Percentiles rank a stretch among this genome's conserved stretches.
Conservation (phyloP, 2,888 invertebrate species). For the Lobophora halterata region DNA sequence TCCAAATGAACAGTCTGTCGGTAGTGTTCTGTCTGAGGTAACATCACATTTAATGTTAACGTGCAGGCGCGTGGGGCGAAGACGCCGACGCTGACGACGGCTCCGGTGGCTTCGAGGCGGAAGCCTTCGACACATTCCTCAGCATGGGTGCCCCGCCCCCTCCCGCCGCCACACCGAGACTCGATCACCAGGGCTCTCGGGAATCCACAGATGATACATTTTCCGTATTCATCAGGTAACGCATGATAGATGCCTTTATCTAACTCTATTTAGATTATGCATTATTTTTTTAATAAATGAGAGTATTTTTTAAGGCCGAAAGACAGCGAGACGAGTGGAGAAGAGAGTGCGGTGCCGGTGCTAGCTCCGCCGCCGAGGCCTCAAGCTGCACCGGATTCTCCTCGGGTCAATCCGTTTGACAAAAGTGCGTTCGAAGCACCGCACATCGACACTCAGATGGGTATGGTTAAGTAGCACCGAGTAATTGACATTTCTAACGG, state of each 20-base stretch:
- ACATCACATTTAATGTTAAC: neutral
- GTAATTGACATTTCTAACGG: too few species aligned
- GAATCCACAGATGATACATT: slow-evolving; percentile 91
- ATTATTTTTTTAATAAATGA: neutral
- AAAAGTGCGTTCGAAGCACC: slow-evolving; percentile 72
- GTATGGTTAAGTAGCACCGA: slow-evolving; percentile 21
- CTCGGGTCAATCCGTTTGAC: slow-evolving; percentile 90
- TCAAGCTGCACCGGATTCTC: slow-evolving; percentile 72
- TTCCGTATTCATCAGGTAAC: slow-evolving; percentile 88
- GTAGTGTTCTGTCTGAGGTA: too few species aligned
- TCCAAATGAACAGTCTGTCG: neutral
- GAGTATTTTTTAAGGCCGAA: slow-evolving; percentile 69
- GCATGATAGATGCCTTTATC: neutral
- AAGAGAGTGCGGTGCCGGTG: slow-evolving; percentile 80
- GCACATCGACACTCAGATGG: slow-evolving; percentile 43
- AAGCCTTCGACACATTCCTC: slow-evolving; percentile 90
- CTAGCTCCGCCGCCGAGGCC: slow-evolving; percentile 86
- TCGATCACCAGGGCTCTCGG: slow-evolving; percentile 83
- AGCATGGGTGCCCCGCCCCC: slow-evolving; percentile 88
- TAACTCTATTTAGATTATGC: neutral
- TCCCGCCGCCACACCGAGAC: slow-evolving; percentile 84
- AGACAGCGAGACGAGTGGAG: slow-evolving; percentile 52
- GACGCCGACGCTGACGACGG: slow-evolving; percentile 60
- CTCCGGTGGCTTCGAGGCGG: slow-evolving; percentile 86
- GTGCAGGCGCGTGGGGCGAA: slow-evolving; percentile 64